Evolutionary conservation across 2,113 vertebrate species (phyloP).

Genomic region (Grus americana): DNA sequence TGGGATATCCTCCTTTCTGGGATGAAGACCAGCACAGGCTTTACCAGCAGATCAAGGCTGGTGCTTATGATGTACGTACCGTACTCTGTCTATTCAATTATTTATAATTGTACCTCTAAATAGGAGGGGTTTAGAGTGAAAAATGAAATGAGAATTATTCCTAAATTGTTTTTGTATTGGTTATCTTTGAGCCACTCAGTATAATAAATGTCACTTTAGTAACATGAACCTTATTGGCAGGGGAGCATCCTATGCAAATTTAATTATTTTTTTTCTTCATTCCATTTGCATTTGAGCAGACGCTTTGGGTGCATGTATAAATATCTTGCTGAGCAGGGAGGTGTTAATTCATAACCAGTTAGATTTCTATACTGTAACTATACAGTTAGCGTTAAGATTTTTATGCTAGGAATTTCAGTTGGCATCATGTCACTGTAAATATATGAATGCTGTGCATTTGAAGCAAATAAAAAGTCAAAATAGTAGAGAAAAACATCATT

Average conservation of each 20-base stretch:
- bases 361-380: neutral
- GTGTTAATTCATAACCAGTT: neutral
- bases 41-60: conserved; percentile 97
- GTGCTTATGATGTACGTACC: conserved; percentile 90
- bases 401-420: neutral
- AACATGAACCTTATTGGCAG: neutral
- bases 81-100: neutral
- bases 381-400: neutral
- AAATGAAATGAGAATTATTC: neutral
- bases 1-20: conserved; percentile 98
- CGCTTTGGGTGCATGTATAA: neutral
- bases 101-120: neutral
- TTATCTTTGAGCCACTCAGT: neutral
- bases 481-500: neutral
- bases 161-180: neutral
- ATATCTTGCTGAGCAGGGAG: neutral
- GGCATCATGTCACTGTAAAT: neutral
- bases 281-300: neutral
- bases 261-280: neutral
- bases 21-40: conserved; percentile 98
- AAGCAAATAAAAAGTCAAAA: neutral
- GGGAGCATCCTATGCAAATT: neutral
- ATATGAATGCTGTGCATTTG: neutral
- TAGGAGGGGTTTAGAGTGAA: neutral
- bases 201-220: neutral